Base-by-base conservation (phyloP, 2,797 vertebrate genomes). In the Moxostoma hubbsi region DNA sequence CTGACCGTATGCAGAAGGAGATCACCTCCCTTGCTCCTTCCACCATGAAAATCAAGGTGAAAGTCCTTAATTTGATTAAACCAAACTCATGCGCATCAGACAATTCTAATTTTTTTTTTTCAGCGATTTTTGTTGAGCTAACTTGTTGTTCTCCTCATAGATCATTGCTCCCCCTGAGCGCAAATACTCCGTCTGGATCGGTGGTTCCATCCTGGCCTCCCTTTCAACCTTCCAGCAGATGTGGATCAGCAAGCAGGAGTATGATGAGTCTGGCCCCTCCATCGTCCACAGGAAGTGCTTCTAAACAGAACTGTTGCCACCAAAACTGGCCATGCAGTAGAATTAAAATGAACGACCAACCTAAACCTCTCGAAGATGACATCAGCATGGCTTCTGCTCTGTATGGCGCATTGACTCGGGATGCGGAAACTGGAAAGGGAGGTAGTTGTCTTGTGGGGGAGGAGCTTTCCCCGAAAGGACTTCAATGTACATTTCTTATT, bases 11-110 rank as follows among this genome's bases (percentile, higher is more conserved):
- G 97, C 97, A 99, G 93, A 99, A 97, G 92, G 97, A 99, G 85
- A 99, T 99, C 89, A 99, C 97, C 18, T 91, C 96, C 43, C 92
- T 99, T 91, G 97, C 98, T 5, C 97, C 98, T 78, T 96, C 96
- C 91, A 99, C 97, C 53, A 98, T 98, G 96, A 99, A 99, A 91
- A 99, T 99, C 85, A 99, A 99, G 97, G 97, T 98, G 90, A 84
- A 83, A 1, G 11, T 5, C 46, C 16, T 4, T n/a, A n/a, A n/a
- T n/a, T n/a, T n/a, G n/a, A n/a, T n/a, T n/a, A n/a, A n/a, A n/a
- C n/a, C n/a, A n/a, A n/a, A n/a, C n/a, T n/a, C n/a, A n/a, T n/a
- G n/a, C n/a, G n/a, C n/a, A n/a, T n/a, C n/a, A n/a, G n/a, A n/a
- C n/a, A n/a, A n/a, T n/a, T n/a, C n/a, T n/a, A n/a, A n/a, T n/a